Base-by-base conservation (phyloP, 1,140 invertebrate genomes). In the Caenorhabditis latens region DNA sequence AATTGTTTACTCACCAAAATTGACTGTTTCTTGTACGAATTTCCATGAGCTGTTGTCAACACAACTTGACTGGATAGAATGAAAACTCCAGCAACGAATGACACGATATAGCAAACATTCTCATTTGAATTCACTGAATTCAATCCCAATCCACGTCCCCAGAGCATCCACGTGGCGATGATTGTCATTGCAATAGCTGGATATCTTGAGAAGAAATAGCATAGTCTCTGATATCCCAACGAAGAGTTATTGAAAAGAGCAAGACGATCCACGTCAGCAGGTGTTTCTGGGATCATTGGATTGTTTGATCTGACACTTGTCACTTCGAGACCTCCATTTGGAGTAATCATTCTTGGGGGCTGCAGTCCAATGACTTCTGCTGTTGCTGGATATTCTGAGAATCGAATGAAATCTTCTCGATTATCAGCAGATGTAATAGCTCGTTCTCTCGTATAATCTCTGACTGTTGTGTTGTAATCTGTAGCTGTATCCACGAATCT, bases 1-100 rank as follows among this genome's bases (percentile, higher is more conserved):
- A 42, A 16, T 40, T 2, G 13, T 14, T 9, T 40, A 67, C 71
- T 79, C n/a, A 79, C 71, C 46, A 79, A 53, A n/a, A 50, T 79
- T 9, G 50, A 53, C 46, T 48, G 46, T n/a, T 50, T 79, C 13
- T 79, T 79, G 46, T 79, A 79, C 5, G 71, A 79, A 79, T 79
- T 79, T 13, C 46, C 46, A 53, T 79, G 71, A 1, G 71, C n/a
- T 0, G 71, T 50, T 24, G 46, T 24, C 46, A 79, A n/a, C n/a
- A 79, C n/a, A n/a, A 79, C 71, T 50, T 79, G 71, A 79, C 71
- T 79, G 6, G 71, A 79, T 24, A 79, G 71, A 79, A 79, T 79
- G 46, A 79, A 79, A 24, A 53, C 71, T 79, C 71, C 71, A 50
- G 46, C 43, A 11, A n/a, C 71, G 24, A 79, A 79, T 16, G 71